A percentile compares a stretch with the other conserved stretches of the same genome.
Conservation (phyloP, 1,140 invertebrate species). For the Phymorhynchus buccinoides region DNA sequence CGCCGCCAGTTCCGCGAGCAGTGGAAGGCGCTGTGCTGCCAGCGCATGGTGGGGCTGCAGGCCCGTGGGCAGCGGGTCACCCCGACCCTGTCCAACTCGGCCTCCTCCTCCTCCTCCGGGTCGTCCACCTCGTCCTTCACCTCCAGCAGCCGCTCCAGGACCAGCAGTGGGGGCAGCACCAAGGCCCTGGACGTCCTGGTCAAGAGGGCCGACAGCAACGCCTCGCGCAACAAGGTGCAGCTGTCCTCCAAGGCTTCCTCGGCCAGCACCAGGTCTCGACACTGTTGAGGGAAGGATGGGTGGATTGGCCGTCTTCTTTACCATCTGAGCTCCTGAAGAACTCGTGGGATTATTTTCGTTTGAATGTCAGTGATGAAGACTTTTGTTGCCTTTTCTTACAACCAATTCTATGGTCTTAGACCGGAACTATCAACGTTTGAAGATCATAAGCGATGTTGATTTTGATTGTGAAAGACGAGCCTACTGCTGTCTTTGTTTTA, state of each 20-base stretch:
- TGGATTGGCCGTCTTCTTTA: too few relatives aligned
- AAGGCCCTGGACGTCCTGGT: conserved; percentile 20
- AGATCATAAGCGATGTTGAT: too few relatives aligned
- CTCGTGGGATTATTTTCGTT: too few relatives aligned
- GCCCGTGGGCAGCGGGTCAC: conserved; percentile 36
- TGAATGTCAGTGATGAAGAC: too few relatives aligned
- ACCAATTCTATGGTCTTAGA: too few relatives aligned
- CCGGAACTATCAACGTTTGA: too few relatives aligned
- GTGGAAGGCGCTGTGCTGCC: conserved; percentile 64
- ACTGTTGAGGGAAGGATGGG: not conserved
- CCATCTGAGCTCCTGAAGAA: too few relatives aligned
- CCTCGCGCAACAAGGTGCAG: conserved; percentile 7
- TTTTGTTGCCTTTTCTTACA: too few relatives aligned
- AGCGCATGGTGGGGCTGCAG: conserved; percentile 42
- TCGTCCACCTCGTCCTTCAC: not conserved
- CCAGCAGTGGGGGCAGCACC: conserved; percentile 22
- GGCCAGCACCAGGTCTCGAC: not conserved
- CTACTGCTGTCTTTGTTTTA: too few relatives aligned
- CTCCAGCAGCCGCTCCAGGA: conserved; percentile 1
- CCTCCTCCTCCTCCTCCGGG: conserved; percentile 27
- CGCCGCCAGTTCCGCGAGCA: conserved; percentile 67
- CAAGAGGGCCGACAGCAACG: conserved; percentile 32
- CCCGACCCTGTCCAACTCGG: conserved; percentile 38
- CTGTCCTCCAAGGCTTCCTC: not conserved
- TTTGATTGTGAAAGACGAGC: too few relatives aligned